Evolutionary conservation across 2,113 vertebrate species (phyloP).

Genomic region (Diadophis punctatus): DNA sequence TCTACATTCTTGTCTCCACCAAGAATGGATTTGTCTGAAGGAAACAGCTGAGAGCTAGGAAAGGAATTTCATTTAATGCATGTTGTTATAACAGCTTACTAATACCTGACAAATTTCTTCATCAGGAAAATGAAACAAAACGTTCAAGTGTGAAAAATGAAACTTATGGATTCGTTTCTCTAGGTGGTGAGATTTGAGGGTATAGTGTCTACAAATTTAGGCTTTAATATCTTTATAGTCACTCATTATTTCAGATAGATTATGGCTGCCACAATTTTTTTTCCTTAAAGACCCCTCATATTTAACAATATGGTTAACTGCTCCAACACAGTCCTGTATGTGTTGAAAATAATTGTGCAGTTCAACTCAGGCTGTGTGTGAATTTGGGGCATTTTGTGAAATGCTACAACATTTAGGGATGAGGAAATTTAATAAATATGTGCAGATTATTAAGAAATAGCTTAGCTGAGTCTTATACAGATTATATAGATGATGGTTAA

Average conservation of each 20-base stretch:
- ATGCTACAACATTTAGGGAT: not conserved
- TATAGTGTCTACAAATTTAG: no score
- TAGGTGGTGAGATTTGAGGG: not conserved
- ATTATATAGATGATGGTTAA: not conserved
- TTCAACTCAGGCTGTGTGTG: no score
- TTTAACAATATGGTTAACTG: no score
- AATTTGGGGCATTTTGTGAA: not conserved
- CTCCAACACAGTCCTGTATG: no score
- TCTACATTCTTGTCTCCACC: not conserved
- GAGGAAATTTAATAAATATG: not conserved
- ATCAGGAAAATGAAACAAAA: not conserved
- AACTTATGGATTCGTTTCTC: not conserved
- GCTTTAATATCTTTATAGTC: no score
- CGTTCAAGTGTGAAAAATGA: not conserved
- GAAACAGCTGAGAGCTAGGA: not conserved
- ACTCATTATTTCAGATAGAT: no score
- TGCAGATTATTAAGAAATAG: not conserved
- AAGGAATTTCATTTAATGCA: not conserved
- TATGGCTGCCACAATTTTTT: no score
- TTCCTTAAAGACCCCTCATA: no score
- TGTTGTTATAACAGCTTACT: not conserved
- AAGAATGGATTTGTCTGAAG: not conserved
- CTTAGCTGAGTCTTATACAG: not conserved
- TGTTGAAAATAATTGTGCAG: no score
- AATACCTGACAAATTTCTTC: not conserved